Conservation (phyloP, 2,888 invertebrate genomes). For the Drosophila demipolita region DNA sequence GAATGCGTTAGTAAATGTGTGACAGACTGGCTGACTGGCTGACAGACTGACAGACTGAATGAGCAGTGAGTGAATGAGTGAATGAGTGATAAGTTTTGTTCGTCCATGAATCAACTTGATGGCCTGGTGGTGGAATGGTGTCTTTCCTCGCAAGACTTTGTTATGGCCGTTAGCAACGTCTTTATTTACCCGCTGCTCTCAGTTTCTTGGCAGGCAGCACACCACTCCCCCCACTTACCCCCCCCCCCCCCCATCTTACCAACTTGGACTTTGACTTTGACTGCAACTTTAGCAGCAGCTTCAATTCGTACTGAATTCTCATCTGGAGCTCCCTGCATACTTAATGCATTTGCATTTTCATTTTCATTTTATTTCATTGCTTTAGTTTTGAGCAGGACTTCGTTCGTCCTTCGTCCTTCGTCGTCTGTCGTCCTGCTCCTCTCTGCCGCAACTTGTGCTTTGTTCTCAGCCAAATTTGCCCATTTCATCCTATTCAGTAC, state of each 20-base stretch:
- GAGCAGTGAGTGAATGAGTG: slow-evolving; percentile 1
- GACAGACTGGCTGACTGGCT: not conserved
- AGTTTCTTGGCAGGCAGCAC: not conserved
- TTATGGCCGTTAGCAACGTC: slow-evolving; percentile 70
- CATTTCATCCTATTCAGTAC: not conserved
- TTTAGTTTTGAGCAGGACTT: slow-evolving; percentile 61
- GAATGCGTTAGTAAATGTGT: slow-evolving; percentile 47
- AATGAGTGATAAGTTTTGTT: slow-evolving; percentile 7
- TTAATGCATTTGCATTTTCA: slow-evolving; percentile 75
- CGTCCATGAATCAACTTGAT: slow-evolving; percentile 66
- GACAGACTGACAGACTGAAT: slow-evolving; percentile 2
- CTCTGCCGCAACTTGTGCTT: slow-evolving; percentile 40
- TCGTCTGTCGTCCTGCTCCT: not conserved
- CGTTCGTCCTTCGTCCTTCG: not conserved
- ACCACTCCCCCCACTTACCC: too few relatives aligned
- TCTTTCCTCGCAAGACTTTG: slow-evolving; percentile 54
- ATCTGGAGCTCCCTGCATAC: slow-evolving; percentile 65
- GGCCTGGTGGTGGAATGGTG: slow-evolving; percentile 33
- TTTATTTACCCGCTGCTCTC: slow-evolving; percentile 48
- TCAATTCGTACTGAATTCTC: slow-evolving; percentile 34
- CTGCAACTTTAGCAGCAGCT: slow-evolving; percentile 13
- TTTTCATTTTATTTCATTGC: slow-evolving; percentile 75
- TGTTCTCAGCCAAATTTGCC: slow-evolving; percentile 19
- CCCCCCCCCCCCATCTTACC: not conserved
- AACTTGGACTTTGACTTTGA: not conserved